Conservation (phyloP, 2,113 vertebrate genomes). For the Microcebus murinus region DNA sequence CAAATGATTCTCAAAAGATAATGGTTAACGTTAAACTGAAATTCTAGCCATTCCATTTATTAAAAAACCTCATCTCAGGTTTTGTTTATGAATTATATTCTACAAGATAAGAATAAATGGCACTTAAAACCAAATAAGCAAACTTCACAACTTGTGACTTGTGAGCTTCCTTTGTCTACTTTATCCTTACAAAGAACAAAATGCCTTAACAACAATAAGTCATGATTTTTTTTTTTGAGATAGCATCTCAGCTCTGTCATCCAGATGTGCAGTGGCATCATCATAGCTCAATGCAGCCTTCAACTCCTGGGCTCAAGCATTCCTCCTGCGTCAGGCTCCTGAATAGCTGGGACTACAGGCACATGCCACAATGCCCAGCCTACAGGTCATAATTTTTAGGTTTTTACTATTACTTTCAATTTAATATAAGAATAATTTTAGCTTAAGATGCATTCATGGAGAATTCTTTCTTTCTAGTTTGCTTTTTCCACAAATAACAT, state of each 20-base stretch:
- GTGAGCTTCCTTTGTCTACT: background rate
- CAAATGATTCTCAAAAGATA: constrained; percentile 14
- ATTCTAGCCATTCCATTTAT: background rate
- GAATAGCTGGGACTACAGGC: background rate
- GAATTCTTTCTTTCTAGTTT: constrained; percentile 21
- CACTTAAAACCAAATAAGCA: constrained; percentile 35
- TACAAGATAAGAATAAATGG: constrained; percentile 2
- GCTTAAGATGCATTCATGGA: background rate
- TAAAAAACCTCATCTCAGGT: background rate
- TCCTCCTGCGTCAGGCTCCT: background rate
- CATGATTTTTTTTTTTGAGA: background rate
- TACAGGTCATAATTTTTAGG: constrained; percentile 8
- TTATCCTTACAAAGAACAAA: constrained; percentile 43
- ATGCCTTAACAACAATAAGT: background rate
- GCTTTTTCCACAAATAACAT: constrained; percentile 24
- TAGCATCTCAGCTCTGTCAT: background rate
- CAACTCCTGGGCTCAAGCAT: background rate
- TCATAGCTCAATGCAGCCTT: too few relatives aligned
- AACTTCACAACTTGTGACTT: background rate
- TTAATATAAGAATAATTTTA: constrained; percentile 58
- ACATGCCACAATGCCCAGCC: background rate
- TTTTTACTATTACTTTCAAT: constrained; percentile 21
- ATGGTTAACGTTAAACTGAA: constrained; percentile 27
- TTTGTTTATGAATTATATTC: constrained; percentile 14
- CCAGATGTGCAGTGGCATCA: too few relatives aligned